These are phyloP conservation scores for Neoascia interrupta DNA, from an alignment of 2,888 invertebrate species.

Conservation along the genomic window DNA sequence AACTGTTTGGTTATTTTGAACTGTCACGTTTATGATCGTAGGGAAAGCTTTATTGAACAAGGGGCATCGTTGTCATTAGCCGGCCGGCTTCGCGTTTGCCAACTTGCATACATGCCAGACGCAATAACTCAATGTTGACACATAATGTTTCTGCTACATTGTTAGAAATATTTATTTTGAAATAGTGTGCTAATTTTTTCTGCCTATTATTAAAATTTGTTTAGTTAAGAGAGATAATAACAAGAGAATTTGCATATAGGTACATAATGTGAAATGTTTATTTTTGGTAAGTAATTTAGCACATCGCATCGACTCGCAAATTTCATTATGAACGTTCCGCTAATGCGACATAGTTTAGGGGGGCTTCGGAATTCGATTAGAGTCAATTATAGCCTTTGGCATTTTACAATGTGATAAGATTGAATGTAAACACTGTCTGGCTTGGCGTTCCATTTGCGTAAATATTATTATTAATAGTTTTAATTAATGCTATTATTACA, in stretches of 20 bases:
- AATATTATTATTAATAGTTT: conserved; percentile 17
- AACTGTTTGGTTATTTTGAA: no score
- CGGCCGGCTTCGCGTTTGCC: no score
- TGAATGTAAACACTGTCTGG: conserved; percentile 20
- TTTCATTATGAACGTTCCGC: conserved; percentile 28
- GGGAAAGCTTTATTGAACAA: no score
- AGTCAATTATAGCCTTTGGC: conserved; percentile 16
- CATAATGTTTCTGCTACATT: no score
- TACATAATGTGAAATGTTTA: no score
- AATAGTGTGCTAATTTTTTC: conserved; percentile 1
- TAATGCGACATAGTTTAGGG: conserved; percentile 26
- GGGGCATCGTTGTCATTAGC: no score
- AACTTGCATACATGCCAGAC: no score
- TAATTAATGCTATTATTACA: conserved; percentile 18
- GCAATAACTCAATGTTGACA: no score
- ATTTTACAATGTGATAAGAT: conserved; percentile 32
- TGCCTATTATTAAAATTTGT: conserved; percentile 9
- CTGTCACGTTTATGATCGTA: no score
- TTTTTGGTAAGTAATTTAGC: conserved; percentile 18
- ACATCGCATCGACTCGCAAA: conserved; percentile 2
- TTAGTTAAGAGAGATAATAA: background rate
- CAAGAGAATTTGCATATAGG: background rate
- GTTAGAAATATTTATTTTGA: background rate
- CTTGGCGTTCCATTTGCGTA: conserved; percentile 21
- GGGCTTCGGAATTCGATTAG: conserved; percentile 18